Base-by-base conservation (phyloP, 2,113 vertebrate species). In the Piaya cayana region DNA sequence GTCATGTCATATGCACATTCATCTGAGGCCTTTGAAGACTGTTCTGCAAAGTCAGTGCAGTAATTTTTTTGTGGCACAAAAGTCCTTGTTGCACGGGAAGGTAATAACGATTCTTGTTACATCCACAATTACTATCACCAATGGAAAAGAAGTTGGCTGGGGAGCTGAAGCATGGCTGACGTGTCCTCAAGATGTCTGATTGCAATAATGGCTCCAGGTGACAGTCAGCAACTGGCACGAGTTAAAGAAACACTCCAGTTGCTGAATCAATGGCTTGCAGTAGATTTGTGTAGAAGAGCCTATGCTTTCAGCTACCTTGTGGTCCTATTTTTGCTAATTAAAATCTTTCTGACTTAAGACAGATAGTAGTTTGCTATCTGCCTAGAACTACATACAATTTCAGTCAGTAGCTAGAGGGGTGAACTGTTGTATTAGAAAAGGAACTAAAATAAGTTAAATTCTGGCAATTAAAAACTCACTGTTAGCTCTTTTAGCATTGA, bases 151-250 rank as follows among this genome's bases (percentile, higher is more conserved):
- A 3, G 49, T 76, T 89, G 43, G 29, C 62, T 90, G 27, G 58
- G 50, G 50, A 94, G 79, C 59, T 82, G 82, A 81, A 92, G 71
- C 59, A 50, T 81, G 55, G 76, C 15, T 50, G 2, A 69, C 6
- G 1, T 72, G 65, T 76, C 50, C 75, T 39, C 0, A 9, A 93
- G 92, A 83, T 63, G 45, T 52, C 75, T 92, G 94, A 95, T 95
- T 96, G 79, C 85, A 76, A 10, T 90, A 93, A 92, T 82, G 76
- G 63, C n/a, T 93, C 37, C 86, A 92, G 79, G 80, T 77, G 75
- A 92, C 5, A 15, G 25, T 69, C 63, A 88, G 56, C 79, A 93
- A 71, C 79, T 82, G 88, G 67, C 67, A 86, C 2, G 3, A 82
- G 67, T 80, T 95, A 92, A 92, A 93, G 63, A 86, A 95, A 86